Base-by-base conservation (phyloP, 92 coral and sea anemone genomes). In the Isaurus tuberculatus region DNA sequence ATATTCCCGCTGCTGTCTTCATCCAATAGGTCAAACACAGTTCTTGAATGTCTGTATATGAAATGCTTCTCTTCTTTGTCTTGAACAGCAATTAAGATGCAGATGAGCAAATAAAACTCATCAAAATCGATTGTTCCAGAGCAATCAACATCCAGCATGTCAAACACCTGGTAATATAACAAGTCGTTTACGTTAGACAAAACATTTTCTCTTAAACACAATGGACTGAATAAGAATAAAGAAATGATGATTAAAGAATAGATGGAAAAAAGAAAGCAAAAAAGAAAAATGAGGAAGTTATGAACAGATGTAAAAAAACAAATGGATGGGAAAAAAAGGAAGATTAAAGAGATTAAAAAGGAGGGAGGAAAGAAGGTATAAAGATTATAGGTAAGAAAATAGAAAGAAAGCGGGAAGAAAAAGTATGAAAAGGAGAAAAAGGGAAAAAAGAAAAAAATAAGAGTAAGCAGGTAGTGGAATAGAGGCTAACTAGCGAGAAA, bases 51-150 rank as follows among this genome's bases (percentile, higher is more conserved):
- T 28, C 99, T 92, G 80, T 94, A 93, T 26, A 96, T 96, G 57
- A 96, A 96, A 37, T 94, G 95, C 73, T 96, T 96, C 67, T 96
- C 99, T 37, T 73, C 98, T 11, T 84, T 94, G 49, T 96, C 99
- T 33, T 94, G 93, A 13, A 94, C 98, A 9, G 99, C 94, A 63
- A 96, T 96, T 15, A 96, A 88, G 43, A 96, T 94, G 60, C 99
- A 96, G 34, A 94, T 86, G 3, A 96, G 91, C 15, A 96, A 88
- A 60, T 96, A 96, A 53, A 96, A 96, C 85, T 96, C 99, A 44
- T 96, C 99, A 55, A 96, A 96, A 87, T 96, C 99, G 40, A 96
- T 89, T 2, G 98, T 73, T 19, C 99, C 99, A 7, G 99, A 97
- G 53, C 99, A 90, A 66, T 97, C 99, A 0, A 94, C 98, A 72